These are phyloP conservation scores for Falco concolor DNA, from an alignment of 2,797 vertebrate genomes.

Conservation along the genomic window DNA sequence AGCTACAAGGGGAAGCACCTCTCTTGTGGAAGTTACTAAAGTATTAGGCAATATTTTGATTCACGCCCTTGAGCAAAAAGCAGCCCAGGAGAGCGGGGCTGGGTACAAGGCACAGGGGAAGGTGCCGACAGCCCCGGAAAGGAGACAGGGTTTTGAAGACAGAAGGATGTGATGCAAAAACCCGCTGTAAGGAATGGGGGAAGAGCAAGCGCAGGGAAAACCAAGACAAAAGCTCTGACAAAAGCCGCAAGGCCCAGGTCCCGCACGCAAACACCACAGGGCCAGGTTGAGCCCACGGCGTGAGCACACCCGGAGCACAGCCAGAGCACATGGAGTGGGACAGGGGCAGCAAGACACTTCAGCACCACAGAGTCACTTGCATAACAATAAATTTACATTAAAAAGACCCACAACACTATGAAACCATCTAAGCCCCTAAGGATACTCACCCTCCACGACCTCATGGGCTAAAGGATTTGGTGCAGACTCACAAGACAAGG, in stretches of 20 bases:
- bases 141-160: background rate
- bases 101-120: background rate
- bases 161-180: background rate
- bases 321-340: background rate
- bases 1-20: background rate
- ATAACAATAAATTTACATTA: accelerated
- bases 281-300: accelerated
- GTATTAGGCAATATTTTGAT: background rate
- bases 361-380: accelerated
- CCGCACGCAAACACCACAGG: accelerated
- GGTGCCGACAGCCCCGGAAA: background rate
- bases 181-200: background rate
- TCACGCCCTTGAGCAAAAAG: background rate
- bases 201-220: background rate
- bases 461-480: background rate
- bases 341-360: accelerated
- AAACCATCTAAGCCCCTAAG: background rate
- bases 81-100: background rate
- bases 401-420: accelerated
- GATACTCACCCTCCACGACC: background rate
- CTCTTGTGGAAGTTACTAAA: background rate
- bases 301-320: background rate
- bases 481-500: background rate
- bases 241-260: background rate
- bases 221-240: accelerated